Percentiles rank a stretch among this genome's conserved stretches.
Conservation (phyloP, 2,797 vertebrate genomes). For the Myotis findleyi region DNA sequence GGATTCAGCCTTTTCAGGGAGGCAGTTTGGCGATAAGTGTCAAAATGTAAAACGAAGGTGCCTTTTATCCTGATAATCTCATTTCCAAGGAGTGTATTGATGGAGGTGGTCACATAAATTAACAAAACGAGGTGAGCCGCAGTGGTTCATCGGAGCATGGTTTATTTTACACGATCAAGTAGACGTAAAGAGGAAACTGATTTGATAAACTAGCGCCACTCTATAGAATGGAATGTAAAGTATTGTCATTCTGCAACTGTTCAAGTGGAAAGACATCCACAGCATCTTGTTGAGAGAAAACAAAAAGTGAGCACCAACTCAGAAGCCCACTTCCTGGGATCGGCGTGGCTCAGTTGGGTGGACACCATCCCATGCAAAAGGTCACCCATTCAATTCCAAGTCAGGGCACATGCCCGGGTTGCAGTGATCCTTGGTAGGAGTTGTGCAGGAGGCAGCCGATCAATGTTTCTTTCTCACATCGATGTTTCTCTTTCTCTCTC, state of each 20-base stretch:
- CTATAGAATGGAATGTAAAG: neutral
- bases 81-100: neutral
- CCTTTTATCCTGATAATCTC: slow-evolving; percentile 6
- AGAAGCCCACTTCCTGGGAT: neutral
- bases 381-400: no score
- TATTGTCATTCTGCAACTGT: neutral
- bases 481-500: no score
- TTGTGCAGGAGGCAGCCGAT: no score
- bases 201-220: neutral
- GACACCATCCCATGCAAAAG: neutral
- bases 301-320: neutral
- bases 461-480: no score
- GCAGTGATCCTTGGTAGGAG: no score
- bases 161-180: neutral
- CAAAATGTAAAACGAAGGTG: neutral
- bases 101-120: neutral
- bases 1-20: slow-evolving; percentile 12
- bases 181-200: neutral
- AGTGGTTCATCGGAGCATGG: neutral
- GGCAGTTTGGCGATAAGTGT: neutral
- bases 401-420: no score
- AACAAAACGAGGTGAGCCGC: neutral
- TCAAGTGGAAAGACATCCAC: neutral
- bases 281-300: neutral
- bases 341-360: no score